Evolutionary conservation across 2,113 vertebrate genomes (phyloP).

Genomic region (Argyrosomus japonicus): DNA sequence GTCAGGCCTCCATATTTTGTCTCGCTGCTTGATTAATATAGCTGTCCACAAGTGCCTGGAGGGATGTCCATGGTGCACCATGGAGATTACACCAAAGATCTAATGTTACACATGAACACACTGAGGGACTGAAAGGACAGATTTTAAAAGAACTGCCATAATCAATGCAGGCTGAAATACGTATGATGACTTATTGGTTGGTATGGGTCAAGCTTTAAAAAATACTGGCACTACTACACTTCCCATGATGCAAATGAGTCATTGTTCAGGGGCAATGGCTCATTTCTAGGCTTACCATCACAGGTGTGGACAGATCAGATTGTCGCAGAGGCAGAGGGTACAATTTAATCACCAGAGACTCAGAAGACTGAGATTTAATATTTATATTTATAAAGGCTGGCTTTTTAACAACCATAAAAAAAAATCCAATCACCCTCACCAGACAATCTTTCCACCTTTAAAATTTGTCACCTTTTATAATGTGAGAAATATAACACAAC

Average conservation of each 20-base stretch:
- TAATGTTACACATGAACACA: neutral
- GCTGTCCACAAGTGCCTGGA: constrained; percentile 13
- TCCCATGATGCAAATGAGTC: neutral
- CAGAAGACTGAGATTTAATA: neutral
- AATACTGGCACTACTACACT: neutral
- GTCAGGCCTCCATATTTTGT: constrained; percentile 31
- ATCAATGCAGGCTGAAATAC: neutral
- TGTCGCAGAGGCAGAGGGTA: neutral
- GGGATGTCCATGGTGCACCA: neutral
- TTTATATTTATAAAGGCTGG: neutral
- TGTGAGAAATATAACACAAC: neutral
- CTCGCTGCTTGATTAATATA: neutral
- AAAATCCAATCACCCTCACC: neutral
- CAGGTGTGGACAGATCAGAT: neutral
- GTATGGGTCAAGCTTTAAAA: neutral
- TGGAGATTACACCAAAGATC: constrained; percentile 1
- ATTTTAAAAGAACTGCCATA: neutral
- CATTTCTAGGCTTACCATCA: too few relatives aligned
- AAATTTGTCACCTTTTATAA: neutral
- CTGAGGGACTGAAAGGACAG: neutral
- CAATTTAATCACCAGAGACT: constrained; percentile 8
- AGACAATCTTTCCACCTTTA: neutral
- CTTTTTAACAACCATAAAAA: neutral
- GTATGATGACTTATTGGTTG: neutral
- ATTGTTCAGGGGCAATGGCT: neutral